Conservation (phyloP, 2,113 vertebrate species). For the Mesitornis unicolor region DNA sequence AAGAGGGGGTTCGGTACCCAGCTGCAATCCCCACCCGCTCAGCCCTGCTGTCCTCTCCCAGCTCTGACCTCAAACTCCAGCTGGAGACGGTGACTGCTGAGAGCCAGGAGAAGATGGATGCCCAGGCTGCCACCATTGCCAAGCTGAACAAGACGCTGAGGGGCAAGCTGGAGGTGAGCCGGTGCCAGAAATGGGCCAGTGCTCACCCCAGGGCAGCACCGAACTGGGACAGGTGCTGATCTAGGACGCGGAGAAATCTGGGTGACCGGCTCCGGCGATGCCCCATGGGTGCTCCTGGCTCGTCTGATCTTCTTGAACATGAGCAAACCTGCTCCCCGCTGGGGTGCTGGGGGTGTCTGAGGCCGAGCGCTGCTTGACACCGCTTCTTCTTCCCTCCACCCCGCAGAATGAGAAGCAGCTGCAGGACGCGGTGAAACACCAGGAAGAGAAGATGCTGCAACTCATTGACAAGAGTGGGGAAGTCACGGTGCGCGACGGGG, state of each 20-base stretch:
- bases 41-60: background rate
- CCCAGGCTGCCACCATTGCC: slow-evolving; percentile 49
- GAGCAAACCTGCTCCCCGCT: fast-evolving
- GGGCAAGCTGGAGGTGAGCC: slow-evolving; percentile 66
- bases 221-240: background rate
- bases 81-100: slow-evolving; percentile 5
- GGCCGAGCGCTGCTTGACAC: background rate
- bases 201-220: background rate
- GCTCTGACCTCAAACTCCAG: slow-evolving; percentile 52
- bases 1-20: background rate
- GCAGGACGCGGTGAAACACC: slow-evolving; percentile 65
- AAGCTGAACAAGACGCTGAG: slow-evolving; percentile 67
- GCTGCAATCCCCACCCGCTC: fast-evolving
- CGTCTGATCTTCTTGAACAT: background rate
- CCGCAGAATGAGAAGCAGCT: slow-evolving; percentile 57
- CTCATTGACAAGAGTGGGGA: slow-evolving; percentile 68
- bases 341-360: background rate
- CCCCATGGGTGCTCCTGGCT: slow-evolving; percentile 7
- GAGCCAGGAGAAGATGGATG: slow-evolving; percentile 8
- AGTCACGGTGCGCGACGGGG: slow-evolving; percentile 34
- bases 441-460: slow-evolving; percentile 70
- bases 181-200: slow-evolving; percentile 54
- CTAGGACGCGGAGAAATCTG: slow-evolving; percentile 24
- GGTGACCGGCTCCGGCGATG: background rate
- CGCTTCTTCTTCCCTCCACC: fast-evolving